phyloP scores from a whole-genome alignment of 2,113 vertebrate genomes.

The Sialia sialis region DNA sequence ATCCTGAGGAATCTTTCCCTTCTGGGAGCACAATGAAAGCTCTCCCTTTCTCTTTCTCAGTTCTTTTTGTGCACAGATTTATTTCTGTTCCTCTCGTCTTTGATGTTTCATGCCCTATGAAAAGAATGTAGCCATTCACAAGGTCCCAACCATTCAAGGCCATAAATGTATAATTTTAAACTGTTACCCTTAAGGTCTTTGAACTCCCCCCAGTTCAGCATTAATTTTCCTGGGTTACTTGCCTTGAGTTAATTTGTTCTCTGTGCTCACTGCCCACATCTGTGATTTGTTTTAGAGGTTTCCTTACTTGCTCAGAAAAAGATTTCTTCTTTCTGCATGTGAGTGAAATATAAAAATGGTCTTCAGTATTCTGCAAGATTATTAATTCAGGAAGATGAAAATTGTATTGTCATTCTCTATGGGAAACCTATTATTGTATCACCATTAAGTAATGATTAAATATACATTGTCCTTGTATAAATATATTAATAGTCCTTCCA shows the following conservation, averaged over 20 bases:
- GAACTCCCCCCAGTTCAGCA: background rate
- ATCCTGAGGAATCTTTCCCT: background rate
- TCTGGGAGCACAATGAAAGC: background rate
- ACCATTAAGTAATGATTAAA: conserved; percentile 51
- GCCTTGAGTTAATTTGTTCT: conserved; percentile 40
- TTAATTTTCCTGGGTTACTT: background rate
- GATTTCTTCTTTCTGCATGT: background rate
- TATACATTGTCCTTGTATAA: conserved; percentile 41
- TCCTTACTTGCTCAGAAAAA: background rate
- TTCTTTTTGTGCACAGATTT: background rate
- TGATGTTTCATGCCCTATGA: background rate
- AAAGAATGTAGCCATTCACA: background rate
- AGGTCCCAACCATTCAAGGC: background rate
- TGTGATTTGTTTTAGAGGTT: conserved; percentile 46
- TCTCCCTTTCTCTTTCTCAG: background rate
- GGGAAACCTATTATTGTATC: conserved; percentile 51
- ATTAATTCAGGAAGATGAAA: conserved; percentile 56
- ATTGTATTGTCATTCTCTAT: conserved; percentile 12
- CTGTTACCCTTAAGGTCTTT: conserved; percentile 7
- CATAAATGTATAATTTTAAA: background rate
- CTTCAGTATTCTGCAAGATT: conserved; percentile 6
- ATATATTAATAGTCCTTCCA: conserved; percentile 36
- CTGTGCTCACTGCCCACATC: background rate
- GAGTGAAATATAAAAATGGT: conserved; percentile 16
- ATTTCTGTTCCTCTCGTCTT: background rate